Percentiles rank a stretch among this genome's conserved stretches.
phyloP scores from a whole-genome alignment of 2,888 invertebrate genomes.

The Graphium colonna region DNA sequence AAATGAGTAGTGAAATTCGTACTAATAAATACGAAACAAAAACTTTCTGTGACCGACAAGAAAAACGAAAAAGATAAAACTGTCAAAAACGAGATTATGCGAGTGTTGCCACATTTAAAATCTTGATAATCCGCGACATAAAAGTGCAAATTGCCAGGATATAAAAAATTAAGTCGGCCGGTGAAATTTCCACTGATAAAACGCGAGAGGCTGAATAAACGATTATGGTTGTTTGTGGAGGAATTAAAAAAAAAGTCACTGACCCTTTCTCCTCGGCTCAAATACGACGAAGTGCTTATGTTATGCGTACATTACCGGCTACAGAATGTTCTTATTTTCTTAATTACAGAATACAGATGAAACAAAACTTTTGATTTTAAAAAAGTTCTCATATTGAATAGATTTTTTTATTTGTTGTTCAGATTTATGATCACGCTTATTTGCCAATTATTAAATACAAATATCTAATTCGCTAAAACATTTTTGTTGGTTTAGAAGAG shows the following conservation, averaged over 20 bases:
- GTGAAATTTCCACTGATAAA: conserved; percentile 7
- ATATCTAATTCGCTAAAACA: too few relatives aligned
- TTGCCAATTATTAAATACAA: too few relatives aligned
- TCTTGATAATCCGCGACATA: conserved; percentile 19
- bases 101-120: conserved; percentile 16
- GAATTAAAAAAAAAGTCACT: conserved; percentile 13
- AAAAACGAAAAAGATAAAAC: not conserved
- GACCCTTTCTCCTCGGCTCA: conserved; percentile 1
- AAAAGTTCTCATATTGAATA: too few relatives aligned
- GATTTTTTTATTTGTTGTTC: too few relatives aligned
- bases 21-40: not conserved
- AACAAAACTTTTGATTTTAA: too few relatives aligned
- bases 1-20: not conserved
- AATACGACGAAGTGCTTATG: not conserved
- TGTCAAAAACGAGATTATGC: conserved; percentile 1
- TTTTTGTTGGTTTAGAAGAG: too few relatives aligned
- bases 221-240: conserved; percentile 13
- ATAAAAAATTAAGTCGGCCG: conserved; percentile 5
- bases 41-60: conserved; percentile 2
- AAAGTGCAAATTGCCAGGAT: conserved; percentile 20
- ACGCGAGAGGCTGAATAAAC: conserved; percentile 11
- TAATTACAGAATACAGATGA: not conserved
- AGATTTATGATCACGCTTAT: too few relatives aligned
- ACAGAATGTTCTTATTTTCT: not conserved
- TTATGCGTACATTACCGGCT: not conserved